Base-by-base conservation (phyloP, 2,888 invertebrate genomes). In the Mystacides longicornis region DNA sequence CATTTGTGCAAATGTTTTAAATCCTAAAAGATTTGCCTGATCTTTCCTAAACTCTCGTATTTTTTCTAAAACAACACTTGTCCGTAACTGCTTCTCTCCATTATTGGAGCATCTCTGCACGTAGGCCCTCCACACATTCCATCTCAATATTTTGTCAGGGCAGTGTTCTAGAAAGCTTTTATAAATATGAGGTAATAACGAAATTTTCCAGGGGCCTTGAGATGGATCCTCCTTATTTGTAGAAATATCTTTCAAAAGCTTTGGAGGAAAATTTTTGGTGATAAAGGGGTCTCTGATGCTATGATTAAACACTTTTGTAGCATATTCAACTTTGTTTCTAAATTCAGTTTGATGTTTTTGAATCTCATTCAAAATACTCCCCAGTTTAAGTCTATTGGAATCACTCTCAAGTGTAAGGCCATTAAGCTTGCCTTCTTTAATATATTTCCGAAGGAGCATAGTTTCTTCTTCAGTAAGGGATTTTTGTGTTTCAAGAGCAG, bases 91-190 rank as follows among this genome's bases (percentile, higher is more conserved):
- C 65, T 78, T 81, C 18, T 85, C 83, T n/a, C 75, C 71, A 60
- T 76, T 78, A 47, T 79, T 79, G 0, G 90, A 87, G 37, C 87
- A 86, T 61, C 89, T 77, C 53, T 81, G 79, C 1, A 83, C 82
- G 66, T 83, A 77, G 0, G 91, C 91, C 59, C 87, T 82, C 93
- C 94, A 96, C 0, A 89, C 72, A 66, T 90, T 91, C 86, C 87
- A 90, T 27, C 96, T 79, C 42, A 87, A 68, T 33, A 80, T 74
- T 58, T 89, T 78, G 66, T 89, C 85, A 0, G 90, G 86, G 67
- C 96, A 96, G 69, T 91, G 83, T 68, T 92, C 86, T 73, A 96
- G 77, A 68, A 94, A 90, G 3, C 82, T 80, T 56, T 81, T 74
- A 62, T 85, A 85, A 48, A 91, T 76, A 60, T 83, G 78, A 1